These are phyloP conservation scores for Heterodera filipjevi DNA, from an alignment of 2,888 invertebrate genomes.

Conservation along the genomic window DNA sequence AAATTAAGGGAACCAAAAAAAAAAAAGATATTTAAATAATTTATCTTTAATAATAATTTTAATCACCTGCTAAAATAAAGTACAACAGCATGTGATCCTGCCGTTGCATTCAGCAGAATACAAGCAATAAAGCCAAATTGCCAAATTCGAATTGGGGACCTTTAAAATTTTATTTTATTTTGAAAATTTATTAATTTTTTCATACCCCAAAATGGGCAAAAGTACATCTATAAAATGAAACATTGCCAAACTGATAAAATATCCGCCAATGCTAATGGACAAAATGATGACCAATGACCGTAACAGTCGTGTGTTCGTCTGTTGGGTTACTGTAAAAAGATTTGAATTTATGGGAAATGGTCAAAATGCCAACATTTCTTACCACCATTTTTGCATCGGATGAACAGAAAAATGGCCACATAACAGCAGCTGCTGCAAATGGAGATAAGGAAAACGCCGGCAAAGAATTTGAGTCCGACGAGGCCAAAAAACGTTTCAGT, in stretches of 20 bases:
- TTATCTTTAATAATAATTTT: neutral
- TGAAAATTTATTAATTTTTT: neutral
- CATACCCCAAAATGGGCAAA: neutral
- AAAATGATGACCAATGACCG: conserved; percentile 20
- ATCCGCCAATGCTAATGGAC: conserved; percentile 13
- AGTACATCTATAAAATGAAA: conserved; percentile 1
- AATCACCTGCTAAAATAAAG: neutral
- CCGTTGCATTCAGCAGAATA: conserved; percentile 8
- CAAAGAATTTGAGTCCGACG: neutral
- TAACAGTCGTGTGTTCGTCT: conserved; percentile 4
- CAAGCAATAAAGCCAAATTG: conserved; percentile 22
- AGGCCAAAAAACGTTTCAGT: neutral
- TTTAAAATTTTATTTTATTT: neutral
- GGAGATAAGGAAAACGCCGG: neutral
- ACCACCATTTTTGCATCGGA: conserved; percentile 11
- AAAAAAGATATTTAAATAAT: no score
- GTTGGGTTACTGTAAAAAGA: neutral
- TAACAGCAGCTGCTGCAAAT: neutral
- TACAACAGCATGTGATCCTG: conserved; percentile 10
- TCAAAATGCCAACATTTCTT: neutral
- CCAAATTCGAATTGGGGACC: neutral
- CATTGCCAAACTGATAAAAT: neutral
- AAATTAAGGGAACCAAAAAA: no score
- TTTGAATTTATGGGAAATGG: neutral
- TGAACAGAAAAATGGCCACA: neutral